Evolutionary conservation across 2,797 vertebrate genomes (phyloP).

Genomic region (Onychomys arenicola): DNA sequence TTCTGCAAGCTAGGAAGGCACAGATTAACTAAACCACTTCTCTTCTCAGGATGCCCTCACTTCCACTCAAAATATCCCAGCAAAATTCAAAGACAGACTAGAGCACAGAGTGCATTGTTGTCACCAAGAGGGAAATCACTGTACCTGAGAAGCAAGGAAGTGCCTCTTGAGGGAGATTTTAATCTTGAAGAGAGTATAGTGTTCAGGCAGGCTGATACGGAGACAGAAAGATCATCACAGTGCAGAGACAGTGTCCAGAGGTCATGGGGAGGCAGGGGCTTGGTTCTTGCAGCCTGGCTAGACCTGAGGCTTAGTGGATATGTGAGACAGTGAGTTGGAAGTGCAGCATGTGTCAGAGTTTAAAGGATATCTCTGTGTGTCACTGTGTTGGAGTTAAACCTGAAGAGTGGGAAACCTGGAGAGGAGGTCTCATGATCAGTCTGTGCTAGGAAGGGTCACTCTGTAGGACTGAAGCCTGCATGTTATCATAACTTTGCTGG

Average conservation of each 20-base stretch:
- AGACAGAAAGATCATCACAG: background rate
- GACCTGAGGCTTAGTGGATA: background rate
- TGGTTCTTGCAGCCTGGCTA: background rate
- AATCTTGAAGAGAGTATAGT: background rate
- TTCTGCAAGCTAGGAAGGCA: background rate
- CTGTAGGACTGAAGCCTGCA: background rate
- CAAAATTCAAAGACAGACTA: background rate
- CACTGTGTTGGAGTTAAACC: background rate
- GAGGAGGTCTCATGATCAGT: background rate
- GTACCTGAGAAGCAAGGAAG: background rate
- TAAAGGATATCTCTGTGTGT: background rate
- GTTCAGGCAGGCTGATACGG: background rate
- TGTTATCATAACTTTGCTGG: background rate
- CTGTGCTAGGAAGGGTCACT: background rate
- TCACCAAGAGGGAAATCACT: background rate
- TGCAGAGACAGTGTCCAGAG: no score
- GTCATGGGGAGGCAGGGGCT: accelerated
- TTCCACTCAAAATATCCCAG: background rate
- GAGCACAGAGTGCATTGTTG: accelerated
- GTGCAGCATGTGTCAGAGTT: no score
- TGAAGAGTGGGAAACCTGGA: background rate
- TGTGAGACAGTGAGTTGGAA: no score
- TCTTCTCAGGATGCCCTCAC: background rate
- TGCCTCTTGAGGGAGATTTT: background rate
- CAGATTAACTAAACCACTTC: background rate